phyloP scores from a whole-genome alignment of 2,797 vertebrate species.

The Acridotheres tristis region DNA sequence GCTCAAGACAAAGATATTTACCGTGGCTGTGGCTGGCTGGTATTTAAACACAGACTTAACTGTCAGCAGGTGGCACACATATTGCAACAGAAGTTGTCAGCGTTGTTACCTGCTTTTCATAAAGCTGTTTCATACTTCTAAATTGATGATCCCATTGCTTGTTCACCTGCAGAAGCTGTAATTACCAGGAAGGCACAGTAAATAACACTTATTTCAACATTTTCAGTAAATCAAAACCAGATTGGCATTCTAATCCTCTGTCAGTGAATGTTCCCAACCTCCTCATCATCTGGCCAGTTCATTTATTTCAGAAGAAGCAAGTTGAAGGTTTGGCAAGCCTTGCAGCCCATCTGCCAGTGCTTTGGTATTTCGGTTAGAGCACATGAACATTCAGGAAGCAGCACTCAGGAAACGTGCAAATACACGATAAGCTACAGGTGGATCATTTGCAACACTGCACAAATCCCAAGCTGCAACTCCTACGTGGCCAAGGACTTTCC shows the following conservation, averaged over 20 bases:
- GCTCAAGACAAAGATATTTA: not conserved
- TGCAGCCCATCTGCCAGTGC: not conserved
- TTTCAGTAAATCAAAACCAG: not conserved
- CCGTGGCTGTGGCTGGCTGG: not conserved
- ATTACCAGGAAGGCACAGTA: conserved; percentile 36
- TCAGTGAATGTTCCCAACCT: not conserved
- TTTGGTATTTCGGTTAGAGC: not conserved
- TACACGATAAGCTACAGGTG: not conserved
- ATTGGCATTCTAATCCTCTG: not conserved
- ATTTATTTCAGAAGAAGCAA: not conserved
- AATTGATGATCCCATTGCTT: conserved; percentile 88
- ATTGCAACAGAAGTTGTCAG: not conserved
- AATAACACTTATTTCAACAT: not conserved
- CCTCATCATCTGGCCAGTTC: not conserved
- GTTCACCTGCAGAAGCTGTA: conserved; percentile 88
- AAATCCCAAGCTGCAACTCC: not conserved
- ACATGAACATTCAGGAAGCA: not conserved
- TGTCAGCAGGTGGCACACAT: not conserved
- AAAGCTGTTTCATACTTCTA: conserved; percentile 78
- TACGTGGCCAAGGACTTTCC: not conserved
- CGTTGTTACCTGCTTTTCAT: conserved; percentile 80
- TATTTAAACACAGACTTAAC: not conserved
- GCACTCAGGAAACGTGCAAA: not conserved
- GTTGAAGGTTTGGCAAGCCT: not conserved
- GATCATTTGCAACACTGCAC: not conserved